Percentiles rank a stretch among this genome's conserved stretches.
Evolutionary conservation across 2,113 vertebrate species (phyloP).

Genomic region (Lepus timidus): DNA sequence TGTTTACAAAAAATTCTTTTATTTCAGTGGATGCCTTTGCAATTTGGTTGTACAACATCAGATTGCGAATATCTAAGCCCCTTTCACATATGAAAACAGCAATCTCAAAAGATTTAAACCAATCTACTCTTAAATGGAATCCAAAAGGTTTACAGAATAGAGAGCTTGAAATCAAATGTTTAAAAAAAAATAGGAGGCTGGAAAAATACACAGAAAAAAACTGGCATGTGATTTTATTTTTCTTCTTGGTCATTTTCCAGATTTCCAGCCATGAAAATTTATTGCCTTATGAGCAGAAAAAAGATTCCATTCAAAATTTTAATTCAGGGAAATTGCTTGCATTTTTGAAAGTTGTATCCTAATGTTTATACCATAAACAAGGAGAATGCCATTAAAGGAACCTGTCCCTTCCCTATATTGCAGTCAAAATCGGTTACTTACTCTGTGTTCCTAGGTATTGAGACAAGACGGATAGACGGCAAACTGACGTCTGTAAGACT

Average conservation of each 20-base stretch:
- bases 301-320: neutral
- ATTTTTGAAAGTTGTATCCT: neutral
- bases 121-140: neutral
- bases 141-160: neutral
- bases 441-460: neutral
- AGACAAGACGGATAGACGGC: too few species aligned
- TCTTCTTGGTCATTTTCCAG: conserved; percentile 32
- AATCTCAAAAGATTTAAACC: neutral
- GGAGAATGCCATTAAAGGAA: neutral
- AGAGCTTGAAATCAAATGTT: neutral
- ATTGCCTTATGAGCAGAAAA: neutral
- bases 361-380: neutral
- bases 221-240: neutral
- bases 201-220: neutral
- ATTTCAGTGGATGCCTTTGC: conserved; percentile 5
- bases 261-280: neutral
- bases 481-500: neutral
- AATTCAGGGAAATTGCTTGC: neutral
- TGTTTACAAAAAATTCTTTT: neutral
- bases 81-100: neutral
- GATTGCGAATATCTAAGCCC: neutral
- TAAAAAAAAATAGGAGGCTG: neutral
- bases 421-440: neutral
- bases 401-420: neutral
- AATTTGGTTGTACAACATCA: neutral